Conservation (phyloP, 1,140 invertebrate species). For the Drosophila insularis region DNA sequence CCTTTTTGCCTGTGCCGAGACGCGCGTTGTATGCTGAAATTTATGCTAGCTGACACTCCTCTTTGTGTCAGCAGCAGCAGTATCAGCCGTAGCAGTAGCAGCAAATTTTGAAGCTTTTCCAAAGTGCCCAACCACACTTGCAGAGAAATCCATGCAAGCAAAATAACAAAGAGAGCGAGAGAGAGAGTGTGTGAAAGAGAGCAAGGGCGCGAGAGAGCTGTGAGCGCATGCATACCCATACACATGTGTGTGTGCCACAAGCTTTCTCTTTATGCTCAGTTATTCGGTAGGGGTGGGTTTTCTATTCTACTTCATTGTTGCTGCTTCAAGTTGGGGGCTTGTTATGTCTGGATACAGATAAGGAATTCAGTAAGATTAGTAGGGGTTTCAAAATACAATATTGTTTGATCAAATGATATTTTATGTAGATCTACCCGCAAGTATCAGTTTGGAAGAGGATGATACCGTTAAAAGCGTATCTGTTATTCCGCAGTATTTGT, state of each 20-base stretch:
- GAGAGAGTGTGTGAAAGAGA: conserved; percentile 21
- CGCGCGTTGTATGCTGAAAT: conserved; percentile 74
- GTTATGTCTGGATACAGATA: too few species aligned
- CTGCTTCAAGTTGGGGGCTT: too few species aligned
- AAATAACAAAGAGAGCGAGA: neutral
- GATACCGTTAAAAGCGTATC: too few species aligned
- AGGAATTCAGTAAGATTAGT: too few species aligned
- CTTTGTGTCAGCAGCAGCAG: conserved; percentile 64
- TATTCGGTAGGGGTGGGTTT: conserved; percentile 38
- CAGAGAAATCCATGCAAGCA: conserved; percentile 20
- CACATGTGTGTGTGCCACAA: conserved; percentile 44
- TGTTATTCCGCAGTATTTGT: too few species aligned
- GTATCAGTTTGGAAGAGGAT: too few species aligned
- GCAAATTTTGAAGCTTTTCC: conserved; percentile 18
- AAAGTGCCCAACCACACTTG: conserved; percentile 5
- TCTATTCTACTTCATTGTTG: conserved; percentile 25
- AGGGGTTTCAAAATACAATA: too few species aligned
- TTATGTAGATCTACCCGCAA: too few species aligned
- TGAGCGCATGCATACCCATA: conserved; percentile 63
- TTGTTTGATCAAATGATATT: too few species aligned
- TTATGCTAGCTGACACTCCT: conserved; percentile 78
- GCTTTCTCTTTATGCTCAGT: conserved; percentile 31
- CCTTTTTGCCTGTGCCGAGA: conserved; percentile 63
- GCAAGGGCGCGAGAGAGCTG: conserved; percentile 9
- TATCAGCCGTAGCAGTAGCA: conserved; percentile 36